Evolutionary conservation across 2,797 vertebrate genomes (phyloP).

Genomic region (Diceros bicornis): DNA sequence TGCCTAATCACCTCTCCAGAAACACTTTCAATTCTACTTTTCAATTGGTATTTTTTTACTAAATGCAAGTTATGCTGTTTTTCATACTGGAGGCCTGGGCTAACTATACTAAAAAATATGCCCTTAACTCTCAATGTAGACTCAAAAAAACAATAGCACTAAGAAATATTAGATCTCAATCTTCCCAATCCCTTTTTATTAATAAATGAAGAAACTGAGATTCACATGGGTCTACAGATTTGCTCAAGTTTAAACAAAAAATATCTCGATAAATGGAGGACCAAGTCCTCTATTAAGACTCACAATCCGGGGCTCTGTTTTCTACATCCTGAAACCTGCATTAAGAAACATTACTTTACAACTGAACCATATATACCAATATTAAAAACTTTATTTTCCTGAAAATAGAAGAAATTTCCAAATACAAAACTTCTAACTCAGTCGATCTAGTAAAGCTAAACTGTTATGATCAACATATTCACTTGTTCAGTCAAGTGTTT

Average conservation of each 20-base stretch:
- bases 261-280: neutral
- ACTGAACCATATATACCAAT: neutral
- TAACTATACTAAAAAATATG: constrained; percentile 42
- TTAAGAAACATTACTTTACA: constrained; percentile 27
- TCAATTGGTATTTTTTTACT: constrained; percentile 43
- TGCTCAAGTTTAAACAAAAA: constrained; percentile 39
- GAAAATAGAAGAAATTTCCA: constrained; percentile 57
- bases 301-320: neutral
- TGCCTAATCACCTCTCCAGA: neutral
- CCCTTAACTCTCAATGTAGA: neutral
- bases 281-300: neutral
- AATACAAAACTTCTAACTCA: constrained; percentile 27
- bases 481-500: constrained; percentile 25
- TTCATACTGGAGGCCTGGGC: neutral
- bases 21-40: constrained; percentile 44
- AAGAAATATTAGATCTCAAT: constrained; percentile 17
- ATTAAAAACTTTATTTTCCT: constrained; percentile 23
- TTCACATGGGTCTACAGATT: neutral
- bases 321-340: neutral
- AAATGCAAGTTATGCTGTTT: constrained; percentile 53
- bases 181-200: neutral
- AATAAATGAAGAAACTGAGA: neutral
- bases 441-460: constrained; percentile 35
- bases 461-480: neutral
- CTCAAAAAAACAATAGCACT: neutral